phyloP scores from a whole-genome alignment of 1,140 invertebrate species.

The Neotoxoptera formosana region DNA sequence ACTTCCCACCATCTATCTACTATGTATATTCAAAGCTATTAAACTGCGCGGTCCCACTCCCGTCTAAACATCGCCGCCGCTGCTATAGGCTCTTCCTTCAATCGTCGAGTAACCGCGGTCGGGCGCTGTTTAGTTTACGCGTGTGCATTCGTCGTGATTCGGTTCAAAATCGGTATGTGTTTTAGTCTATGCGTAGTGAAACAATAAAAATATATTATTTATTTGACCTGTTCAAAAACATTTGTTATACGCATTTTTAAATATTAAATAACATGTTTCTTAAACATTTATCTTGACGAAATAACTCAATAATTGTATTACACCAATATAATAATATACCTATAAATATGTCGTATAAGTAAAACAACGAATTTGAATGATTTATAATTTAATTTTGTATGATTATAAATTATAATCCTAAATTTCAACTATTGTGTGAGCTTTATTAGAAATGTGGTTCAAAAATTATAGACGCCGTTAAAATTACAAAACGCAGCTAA shows the following conservation, averaged over 20 bases:
- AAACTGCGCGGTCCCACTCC: constrained; percentile 28
- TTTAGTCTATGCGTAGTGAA: neutral
- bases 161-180: constrained; percentile 47
- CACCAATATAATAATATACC: neutral
- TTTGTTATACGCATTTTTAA: neutral
- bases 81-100: neutral
- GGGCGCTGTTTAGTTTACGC: neutral
- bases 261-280: neutral
- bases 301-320: neutral
- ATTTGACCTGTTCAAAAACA: neutral
- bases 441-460: neutral
- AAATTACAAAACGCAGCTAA: too few relatives aligned
- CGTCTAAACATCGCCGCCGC: neutral
- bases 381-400: neutral
- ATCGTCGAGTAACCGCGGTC: constrained; percentile 51
- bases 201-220: neutral
- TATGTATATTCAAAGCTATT: constrained; percentile 36
- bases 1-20: constrained; percentile 23
- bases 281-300: neutral
- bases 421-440: neutral
- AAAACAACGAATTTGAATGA: neutral
- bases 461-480: neutral
- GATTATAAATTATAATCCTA: neutral
- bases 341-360: neutral
- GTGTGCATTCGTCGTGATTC: constrained; percentile 4